Base-by-base conservation (phyloP, 2,113 vertebrate species). In the Rhizomys pruinosus region DNA sequence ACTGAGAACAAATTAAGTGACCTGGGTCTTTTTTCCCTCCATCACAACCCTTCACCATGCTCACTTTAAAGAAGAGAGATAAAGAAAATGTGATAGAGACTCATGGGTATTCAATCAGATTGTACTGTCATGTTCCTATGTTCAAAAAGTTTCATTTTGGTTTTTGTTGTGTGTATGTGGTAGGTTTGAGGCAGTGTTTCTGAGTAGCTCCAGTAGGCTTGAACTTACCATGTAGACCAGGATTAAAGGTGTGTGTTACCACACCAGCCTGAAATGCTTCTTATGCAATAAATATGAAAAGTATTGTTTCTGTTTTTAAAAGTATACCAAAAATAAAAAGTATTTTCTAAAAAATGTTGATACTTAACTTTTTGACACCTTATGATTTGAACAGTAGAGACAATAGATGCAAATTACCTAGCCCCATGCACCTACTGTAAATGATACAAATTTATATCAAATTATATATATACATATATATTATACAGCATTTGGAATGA, bases 41-140 rank as follows among this genome's bases (percentile, higher is more conserved):
- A 84, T 68, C 11, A 52, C 32, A 68, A 1, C 32, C 1, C 0
- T 5, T 52, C 19, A 68, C 1, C 0, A 0, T 22, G 2, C 19
- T 84, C 42, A 47, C 81, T 68, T 3, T 3, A 68, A 68, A 17
- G 17, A 86, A 34, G 64, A 16, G 59, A 9, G 2, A 73, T 2
- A 34, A 11, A 52, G n/a, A 71, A 61, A 84, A 39, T 68, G 59
- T 19, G 5, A n/a, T 22, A 7, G 71, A 55, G 5, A 3, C 9
- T 72, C 15, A 47, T 29, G 23, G 34, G 55, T 66, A 32, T 34
- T 19, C 5, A 4, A 63, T 42, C 32, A 34, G 7, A 47, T 37
- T 32, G 47, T 52, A 11, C 6, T 52, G 6, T 52, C 47, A 52
- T 52, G 47, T 39, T 72, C 25, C 63, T 87, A 47, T 47, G 42